A percentile compares a stretch with the other conserved stretches of the same genome.
Conservation (phyloP, 2,888 invertebrate genomes). For the Trypoxylon attenuatum region DNA sequence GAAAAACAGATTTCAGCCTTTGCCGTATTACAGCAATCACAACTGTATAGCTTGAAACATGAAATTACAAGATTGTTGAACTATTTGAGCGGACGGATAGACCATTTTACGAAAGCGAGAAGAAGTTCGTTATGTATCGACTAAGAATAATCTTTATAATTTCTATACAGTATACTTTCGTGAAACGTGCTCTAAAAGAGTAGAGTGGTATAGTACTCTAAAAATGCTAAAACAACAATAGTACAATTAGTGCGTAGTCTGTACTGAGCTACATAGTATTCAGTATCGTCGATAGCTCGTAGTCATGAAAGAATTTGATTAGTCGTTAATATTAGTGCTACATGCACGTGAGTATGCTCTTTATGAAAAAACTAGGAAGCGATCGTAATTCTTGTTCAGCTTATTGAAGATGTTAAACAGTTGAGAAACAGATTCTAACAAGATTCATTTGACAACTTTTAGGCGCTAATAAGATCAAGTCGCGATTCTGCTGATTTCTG, state of each 20-base stretch:
- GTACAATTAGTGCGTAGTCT: slow-evolving; percentile 9
- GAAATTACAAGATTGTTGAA: background rate
- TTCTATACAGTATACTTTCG: slow-evolving; percentile 45
- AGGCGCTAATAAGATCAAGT: too few relatives aligned
- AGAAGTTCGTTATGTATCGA: slow-evolving; percentile 37
- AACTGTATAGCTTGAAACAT: background rate
- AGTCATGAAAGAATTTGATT: slow-evolving; percentile 19
- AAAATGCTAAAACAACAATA: slow-evolving; percentile 16
- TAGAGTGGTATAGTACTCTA: slow-evolving; percentile 21
- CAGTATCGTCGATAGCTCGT: slow-evolving; percentile 14
- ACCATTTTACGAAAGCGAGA: slow-evolving; percentile 52
- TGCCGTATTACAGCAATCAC: background rate
- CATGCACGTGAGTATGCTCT: background rate
- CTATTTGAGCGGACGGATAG: slow-evolving; percentile 58
- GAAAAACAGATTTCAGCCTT: background rate
- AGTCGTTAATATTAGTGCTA: too few relatives aligned
- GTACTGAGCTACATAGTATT: slow-evolving; percentile 4
- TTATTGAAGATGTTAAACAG: too few relatives aligned
- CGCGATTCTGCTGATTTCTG: too few relatives aligned
- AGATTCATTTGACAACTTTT: too few relatives aligned
- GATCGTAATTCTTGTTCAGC: too few relatives aligned
- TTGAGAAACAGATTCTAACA: too few relatives aligned
- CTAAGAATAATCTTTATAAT: slow-evolving; percentile 34
- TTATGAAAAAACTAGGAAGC: slow-evolving; percentile 15
- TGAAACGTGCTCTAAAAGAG: slow-evolving; percentile 38